These are phyloP conservation scores for Synanthedon formicaeformis DNA, from an alignment of 2,888 invertebrate species.

Conservation along the genomic window DNA sequence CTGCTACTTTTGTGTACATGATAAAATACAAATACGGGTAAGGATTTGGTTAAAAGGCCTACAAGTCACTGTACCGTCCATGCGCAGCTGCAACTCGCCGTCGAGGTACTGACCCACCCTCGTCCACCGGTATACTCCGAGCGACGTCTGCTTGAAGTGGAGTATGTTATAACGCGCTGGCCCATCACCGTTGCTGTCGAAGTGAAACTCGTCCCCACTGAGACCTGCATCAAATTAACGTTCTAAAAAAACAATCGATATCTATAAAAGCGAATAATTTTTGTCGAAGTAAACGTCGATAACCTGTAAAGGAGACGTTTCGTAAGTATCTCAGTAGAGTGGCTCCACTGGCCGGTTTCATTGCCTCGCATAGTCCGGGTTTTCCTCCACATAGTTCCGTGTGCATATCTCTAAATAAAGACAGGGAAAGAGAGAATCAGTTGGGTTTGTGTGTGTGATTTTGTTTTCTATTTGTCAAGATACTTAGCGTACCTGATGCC, in stretches of 20 bases:
- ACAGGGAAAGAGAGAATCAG: neutral
- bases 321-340: slow-evolving; percentile 85
- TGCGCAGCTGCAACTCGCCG: slow-evolving; percentile 81
- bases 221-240: slow-evolving; percentile 71
- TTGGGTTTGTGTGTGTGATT: neutral
- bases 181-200: slow-evolving; percentile 90
- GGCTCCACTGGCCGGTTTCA: slow-evolving; percentile 92
- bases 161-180: slow-evolving; percentile 95
- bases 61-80: slow-evolving; percentile 72
- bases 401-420: slow-evolving; percentile 82
- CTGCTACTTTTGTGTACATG: too few species aligned
- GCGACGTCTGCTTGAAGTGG: slow-evolving; percentile 87
- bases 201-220: slow-evolving; percentile 89
- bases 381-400: slow-evolving; percentile 78
- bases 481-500: slow-evolving; percentile 76
- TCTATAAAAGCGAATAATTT: neutral
- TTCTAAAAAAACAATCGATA: neutral
- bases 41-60: too few species aligned
- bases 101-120: slow-evolving; percentile 88
- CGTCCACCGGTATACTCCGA: slow-evolving; percentile 84
- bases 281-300: neutral
- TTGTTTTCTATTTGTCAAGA: neutral
- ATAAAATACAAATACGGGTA: too few species aligned
- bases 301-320: slow-evolving; percentile 79
- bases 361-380: slow-evolving; percentile 84